These are phyloP conservation scores for Pomacea maculata DNA, from an alignment of 1,140 invertebrate species.

Conservation along the genomic window DNA sequence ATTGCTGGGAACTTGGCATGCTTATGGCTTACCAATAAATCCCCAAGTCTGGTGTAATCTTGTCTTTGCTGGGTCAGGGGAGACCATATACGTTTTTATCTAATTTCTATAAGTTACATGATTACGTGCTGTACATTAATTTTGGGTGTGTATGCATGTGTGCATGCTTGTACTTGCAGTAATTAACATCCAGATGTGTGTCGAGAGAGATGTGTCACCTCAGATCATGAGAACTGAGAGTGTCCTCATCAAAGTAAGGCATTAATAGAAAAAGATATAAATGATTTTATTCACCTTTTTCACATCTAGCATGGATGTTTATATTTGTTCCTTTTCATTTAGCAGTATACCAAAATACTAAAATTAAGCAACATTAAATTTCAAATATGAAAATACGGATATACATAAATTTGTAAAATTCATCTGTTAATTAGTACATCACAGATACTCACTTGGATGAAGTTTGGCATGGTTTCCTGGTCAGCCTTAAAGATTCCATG, in stretches of 20 bases:
- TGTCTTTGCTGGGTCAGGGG: not conserved
- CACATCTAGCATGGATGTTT: too few relatives aligned
- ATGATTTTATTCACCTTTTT: too few relatives aligned
- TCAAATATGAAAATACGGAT: not conserved
- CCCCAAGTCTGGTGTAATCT: not conserved
- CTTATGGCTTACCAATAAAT: not conserved
- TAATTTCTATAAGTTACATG: too few relatives aligned
- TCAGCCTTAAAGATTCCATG: conserved; percentile 41
- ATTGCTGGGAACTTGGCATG: not conserved
- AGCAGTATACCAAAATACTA: too few relatives aligned
- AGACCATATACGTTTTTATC: too few relatives aligned
- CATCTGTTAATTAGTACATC: conserved; percentile 49
- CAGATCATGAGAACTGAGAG: conserved; percentile 45
- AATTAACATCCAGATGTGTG: conserved; percentile 46
- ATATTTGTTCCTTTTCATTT: too few relatives aligned
- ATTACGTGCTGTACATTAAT: too few relatives aligned
- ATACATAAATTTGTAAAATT: not conserved
- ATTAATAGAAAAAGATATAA: not conserved
- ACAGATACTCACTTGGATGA: conserved; percentile 58
- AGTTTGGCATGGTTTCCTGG: conserved; percentile 54
- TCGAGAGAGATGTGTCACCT: conserved; percentile 41
- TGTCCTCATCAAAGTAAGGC: conserved; percentile 49
- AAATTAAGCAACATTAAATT: too few relatives aligned
- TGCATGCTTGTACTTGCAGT: conserved; percentile 35
- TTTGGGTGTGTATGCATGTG: not conserved